Conservation (phyloP, 2,888 invertebrate genomes). For the Pyrrhosoma nymphula region DNA sequence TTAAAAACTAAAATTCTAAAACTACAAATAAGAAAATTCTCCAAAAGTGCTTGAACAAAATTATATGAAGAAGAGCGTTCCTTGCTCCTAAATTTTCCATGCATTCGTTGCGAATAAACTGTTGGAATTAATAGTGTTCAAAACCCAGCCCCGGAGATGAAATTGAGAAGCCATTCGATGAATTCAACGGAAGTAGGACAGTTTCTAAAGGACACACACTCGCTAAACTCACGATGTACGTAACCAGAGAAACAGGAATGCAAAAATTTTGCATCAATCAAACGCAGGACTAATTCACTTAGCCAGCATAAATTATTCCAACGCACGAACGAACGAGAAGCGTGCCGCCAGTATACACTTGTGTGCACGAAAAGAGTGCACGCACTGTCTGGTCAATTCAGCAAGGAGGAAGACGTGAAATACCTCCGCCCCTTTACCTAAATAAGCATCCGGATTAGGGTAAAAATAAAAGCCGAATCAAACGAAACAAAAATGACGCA, state of each 20-base stretch:
- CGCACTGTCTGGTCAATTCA: neutral
- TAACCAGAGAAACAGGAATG: neutral
- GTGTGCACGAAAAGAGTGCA: neutral
- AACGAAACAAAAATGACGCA: constrained; percentile 6
- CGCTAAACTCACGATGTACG: neutral
- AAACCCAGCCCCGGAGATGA: no score
- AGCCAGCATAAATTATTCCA: neutral
- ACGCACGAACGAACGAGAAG: neutral
- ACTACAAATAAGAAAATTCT: no score
- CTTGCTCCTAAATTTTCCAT: no score
- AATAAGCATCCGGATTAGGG: neutral
- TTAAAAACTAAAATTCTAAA: no score
- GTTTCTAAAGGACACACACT: neutral
- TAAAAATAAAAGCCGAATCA: neutral
- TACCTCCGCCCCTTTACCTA: neutral
- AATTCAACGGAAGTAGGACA: neutral
- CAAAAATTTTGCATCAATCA: neutral
- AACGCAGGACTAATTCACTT: neutral
- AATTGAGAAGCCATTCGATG: no score
- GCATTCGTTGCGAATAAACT: no score
- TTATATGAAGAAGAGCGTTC: no score
- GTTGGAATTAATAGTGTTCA: no score
- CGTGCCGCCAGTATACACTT: neutral
- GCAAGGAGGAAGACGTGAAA: neutral
- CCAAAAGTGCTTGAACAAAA: no score